Evolutionary conservation across 1,140 invertebrate genomes (phyloP).

Genomic region (Saccostrea glomerata): DNA sequence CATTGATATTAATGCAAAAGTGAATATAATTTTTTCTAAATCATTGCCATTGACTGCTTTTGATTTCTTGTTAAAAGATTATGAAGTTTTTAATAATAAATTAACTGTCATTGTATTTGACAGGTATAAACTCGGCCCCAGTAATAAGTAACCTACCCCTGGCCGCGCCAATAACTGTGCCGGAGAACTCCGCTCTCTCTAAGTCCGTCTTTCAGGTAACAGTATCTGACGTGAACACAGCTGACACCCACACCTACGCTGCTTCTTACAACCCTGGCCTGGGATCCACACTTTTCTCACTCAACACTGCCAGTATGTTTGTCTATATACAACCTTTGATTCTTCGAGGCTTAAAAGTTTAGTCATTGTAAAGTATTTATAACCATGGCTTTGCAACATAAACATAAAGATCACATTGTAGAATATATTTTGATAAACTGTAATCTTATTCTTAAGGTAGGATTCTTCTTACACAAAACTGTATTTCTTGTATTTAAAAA

Average conservation of each 20-base stretch:
- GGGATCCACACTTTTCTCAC: slow-evolving; percentile 8
- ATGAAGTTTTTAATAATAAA: neutral
- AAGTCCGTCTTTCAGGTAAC: slow-evolving; percentile 3
- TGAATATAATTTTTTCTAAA: too few relatives aligned
- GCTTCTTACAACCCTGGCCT: slow-evolving; percentile 4
- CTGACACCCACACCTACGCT: slow-evolving; percentile 14
- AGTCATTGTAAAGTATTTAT: too few relatives aligned
- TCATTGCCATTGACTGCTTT: too few relatives aligned
- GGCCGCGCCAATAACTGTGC: neutral
- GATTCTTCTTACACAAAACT: too few relatives aligned
- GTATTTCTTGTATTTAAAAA: too few relatives aligned
- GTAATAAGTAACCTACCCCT: slow-evolving; percentile 9
- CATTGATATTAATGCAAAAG: too few relatives aligned
- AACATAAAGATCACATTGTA: too few relatives aligned
- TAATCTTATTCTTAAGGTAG: too few relatives aligned
- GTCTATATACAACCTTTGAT: neutral
- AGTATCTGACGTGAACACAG: neutral
- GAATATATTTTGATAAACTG: too few relatives aligned
- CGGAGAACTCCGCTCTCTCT: slow-evolving; percentile 21
- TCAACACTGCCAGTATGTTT: neutral
- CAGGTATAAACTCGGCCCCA: neutral
- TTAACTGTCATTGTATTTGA: neutral
- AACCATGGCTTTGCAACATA: too few relatives aligned
- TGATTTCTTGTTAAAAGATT: neutral
- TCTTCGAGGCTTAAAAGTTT: too few relatives aligned